Percentiles rank a stretch among this genome's conserved stretches.
Conservation (phyloP, 2,888 invertebrate species). For the Imbricaverruca yamaguchii region DNA sequence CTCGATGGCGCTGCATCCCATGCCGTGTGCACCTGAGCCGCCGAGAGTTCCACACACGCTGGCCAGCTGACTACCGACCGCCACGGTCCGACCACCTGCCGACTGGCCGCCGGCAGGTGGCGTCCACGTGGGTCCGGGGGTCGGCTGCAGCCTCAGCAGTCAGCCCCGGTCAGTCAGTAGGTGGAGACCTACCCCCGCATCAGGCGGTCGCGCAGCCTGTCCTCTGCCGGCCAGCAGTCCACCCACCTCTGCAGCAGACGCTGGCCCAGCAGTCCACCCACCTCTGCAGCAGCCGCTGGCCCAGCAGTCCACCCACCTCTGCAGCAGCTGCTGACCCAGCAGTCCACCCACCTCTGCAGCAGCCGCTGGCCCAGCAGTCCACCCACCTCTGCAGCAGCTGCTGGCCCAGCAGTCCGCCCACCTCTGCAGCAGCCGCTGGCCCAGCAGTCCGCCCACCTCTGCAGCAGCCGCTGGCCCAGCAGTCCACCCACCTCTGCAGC, state of each 20-base stretch:
- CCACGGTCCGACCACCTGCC: too few species aligned
- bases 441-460: slow-evolving; percentile 57
- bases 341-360: slow-evolving; percentile 47
- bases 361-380: slow-evolving; percentile 70
- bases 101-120: too few species aligned
- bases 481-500: slow-evolving; percentile 47
- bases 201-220: too few species aligned
- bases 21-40: too few species aligned
- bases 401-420: slow-evolving; percentile 64
- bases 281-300: slow-evolving; percentile 56
- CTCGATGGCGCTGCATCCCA: too few species aligned
- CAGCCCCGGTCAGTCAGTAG: too few species aligned
- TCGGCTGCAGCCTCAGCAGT: too few species aligned
- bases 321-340: slow-evolving; percentile 64
- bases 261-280: slow-evolving; percentile 64
- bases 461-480: slow-evolving; percentile 64
- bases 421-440: slow-evolving; percentile 56
- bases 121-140: too few species aligned
- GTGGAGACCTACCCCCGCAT: too few species aligned
- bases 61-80: too few species aligned
- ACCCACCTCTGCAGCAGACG: slow-evolving; percentile 49
- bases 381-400: slow-evolving; percentile 49
- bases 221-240: too few species aligned
- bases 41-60: too few species aligned
- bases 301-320: slow-evolving; percentile 57